Percentiles rank a stretch among this genome's conserved stretches.
Conservation (phyloP, 2,797 vertebrate genomes). For the Manis pentadactyla region DNA sequence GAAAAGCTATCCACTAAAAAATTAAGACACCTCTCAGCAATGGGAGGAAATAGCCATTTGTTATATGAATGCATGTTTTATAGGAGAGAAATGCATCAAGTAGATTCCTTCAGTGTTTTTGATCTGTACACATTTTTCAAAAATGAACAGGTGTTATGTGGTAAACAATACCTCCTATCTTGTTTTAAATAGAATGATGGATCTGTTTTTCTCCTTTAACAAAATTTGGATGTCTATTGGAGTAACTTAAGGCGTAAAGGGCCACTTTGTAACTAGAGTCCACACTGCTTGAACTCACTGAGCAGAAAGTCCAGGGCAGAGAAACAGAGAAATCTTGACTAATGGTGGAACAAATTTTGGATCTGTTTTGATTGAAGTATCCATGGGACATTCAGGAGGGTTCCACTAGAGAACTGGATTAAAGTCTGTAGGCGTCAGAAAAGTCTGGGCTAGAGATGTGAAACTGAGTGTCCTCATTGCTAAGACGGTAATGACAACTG, state of each 20-base stretch:
- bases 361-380: no score
- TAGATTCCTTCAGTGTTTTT: background rate
- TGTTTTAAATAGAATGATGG: background rate
- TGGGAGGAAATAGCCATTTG: background rate
- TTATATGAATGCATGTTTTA: background rate
- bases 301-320: no score
- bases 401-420: no score
- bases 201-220: background rate
- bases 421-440: no score
- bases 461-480: background rate
- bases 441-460: no score
- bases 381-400: no score
- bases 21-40: background rate
- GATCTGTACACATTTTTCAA: background rate
- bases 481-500: background rate
- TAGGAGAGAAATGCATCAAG: background rate
- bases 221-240: background rate
- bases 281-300: no score
- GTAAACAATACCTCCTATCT: background rate
- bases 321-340: no score
- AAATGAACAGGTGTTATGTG: background rate
- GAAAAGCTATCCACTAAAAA: constrained; percentile 9
- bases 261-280: no score
- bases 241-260: background rate
- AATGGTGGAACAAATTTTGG: no score